Conservation (phyloP, 2,113 vertebrate species). For the Catharus minimus region DNA sequence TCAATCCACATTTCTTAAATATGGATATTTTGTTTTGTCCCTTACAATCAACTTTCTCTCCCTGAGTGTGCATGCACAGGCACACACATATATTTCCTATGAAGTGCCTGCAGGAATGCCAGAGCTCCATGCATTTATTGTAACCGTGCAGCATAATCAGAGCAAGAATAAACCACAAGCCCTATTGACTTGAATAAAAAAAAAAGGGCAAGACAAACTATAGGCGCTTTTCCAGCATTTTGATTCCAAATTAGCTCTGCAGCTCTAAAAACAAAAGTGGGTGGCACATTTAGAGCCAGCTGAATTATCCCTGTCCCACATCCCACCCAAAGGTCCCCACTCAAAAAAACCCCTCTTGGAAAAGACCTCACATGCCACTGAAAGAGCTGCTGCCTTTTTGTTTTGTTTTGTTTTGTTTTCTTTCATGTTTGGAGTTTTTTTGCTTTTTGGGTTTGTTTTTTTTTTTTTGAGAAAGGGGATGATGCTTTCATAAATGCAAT, state of each 20-base stretch:
- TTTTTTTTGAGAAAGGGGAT: constrained; percentile 15
- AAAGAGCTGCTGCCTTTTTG: not conserved
- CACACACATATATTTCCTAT: not conserved
- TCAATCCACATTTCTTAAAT: constrained; percentile 40
- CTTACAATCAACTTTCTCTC: not conserved
- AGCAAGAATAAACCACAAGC: constrained; percentile 14
- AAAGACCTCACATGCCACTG: not conserved
- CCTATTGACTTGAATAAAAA: not conserved
- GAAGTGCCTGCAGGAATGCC: not conserved
- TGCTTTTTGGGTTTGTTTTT: no score
- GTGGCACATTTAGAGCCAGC: not conserved
- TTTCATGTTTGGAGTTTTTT: not conserved
- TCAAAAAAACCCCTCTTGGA: not conserved
- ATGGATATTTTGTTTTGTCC: constrained; percentile 2
- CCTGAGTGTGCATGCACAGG: not conserved
- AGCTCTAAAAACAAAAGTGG: not conserved
- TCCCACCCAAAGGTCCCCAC: not conserved
- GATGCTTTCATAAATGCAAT: constrained; percentile 65
- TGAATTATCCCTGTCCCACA: not conserved
- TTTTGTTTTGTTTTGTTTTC: not conserved
- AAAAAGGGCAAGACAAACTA: not conserved
- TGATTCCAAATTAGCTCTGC: constrained; percentile 15
- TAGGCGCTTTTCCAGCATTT: constrained; percentile 6
- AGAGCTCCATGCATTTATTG: not conserved
- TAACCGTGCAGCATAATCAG: not conserved